A percentile compares a stretch with the other conserved stretches of the same genome.
Evolutionary conservation across 2,113 vertebrate genomes (phyloP).

Genomic region (Xenus cinereus): DNA sequence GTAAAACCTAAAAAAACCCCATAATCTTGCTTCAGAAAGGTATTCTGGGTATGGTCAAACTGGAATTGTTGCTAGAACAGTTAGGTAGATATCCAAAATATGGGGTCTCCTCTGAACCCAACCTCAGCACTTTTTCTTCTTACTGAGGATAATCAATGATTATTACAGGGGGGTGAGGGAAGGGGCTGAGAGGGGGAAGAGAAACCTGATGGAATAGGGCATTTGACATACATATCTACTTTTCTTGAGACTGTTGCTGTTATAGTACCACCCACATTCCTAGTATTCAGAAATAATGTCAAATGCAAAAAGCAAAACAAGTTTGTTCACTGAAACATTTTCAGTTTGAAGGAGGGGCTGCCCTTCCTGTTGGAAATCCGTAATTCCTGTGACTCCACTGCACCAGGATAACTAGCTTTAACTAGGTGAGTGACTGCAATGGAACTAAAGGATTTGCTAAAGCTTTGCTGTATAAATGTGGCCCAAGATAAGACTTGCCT

Average conservation of each 20-base stretch:
- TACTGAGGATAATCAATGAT: not conserved
- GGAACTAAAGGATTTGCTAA: not conserved
- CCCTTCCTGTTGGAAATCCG: fast-evolving
- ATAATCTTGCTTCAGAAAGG: not conserved
- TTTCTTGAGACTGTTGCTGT: not conserved
- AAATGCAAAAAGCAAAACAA: not conserved
- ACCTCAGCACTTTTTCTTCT: not conserved
- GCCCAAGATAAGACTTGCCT: fast-evolving
- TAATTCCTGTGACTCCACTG: not conserved
- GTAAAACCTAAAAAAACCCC: not conserved
- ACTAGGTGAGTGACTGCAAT: not conserved
- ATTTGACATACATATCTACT: not conserved
- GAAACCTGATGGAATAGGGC: not conserved
- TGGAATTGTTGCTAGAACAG: not conserved
- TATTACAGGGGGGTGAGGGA: fast-evolving
- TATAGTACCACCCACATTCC: not conserved
- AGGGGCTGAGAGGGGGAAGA: not conserved
- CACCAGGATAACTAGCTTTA: not conserved
- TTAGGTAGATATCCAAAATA: not conserved
- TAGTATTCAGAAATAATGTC: not conserved
- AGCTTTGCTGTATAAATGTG: not conserved
- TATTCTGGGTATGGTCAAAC: not conserved
- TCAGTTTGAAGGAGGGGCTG: not conserved
- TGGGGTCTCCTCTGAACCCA: not conserved
- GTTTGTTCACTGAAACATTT: not conserved